Evolutionary conservation across 2,113 vertebrate species (phyloP), one percentile per base, ranked within the genome.

Genomic region (Mobula birostris): DNA sequence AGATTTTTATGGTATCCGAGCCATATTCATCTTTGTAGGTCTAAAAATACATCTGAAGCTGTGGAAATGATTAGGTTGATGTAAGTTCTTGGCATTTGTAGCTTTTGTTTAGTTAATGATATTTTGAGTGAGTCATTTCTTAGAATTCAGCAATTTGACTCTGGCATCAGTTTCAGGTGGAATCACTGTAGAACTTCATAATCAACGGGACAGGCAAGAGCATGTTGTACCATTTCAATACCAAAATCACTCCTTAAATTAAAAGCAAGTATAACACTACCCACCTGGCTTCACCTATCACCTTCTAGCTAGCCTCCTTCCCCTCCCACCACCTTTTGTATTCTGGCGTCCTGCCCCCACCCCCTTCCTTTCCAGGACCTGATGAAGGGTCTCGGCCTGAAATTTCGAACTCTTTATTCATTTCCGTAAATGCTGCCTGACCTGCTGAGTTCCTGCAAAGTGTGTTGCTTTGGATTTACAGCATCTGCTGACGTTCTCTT

Each of bases 81-180:
- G 27, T 63, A 19, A 88, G 61, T 66, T 90, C 85, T 90, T 90
- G 85, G 85, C 85, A 36, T 32, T n/a, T 15, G 29, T 66, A 32
- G n/a, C 58, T 90, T 79, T 79, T 79, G 77, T 79, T 68, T 32
- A 68, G 85, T 66, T 66, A 68, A 0, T 36, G 61, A 66, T 90
- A n/a, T 32, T 90, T 90, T 90, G 85, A 66, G 15, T 66, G 63
- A 66, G 85, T 90, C 24, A n/a, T 88, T 88, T 90, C 85, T 90
- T 90, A 7, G 29, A 88, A 90, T 90, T 15, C 29, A 36, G 85
- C 61, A 32, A 8, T 90, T 66, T 90, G 29, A 66, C 36, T 66
- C 29, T 90, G 61, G 14, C 11, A 29, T 66, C 11, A 88, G 21
- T 32, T 90, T 15, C 29, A 90, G 61, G 61, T 19, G 17, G 58